Conservation (phyloP, 2,797 vertebrate genomes). For the Phylloscopus collybita region DNA sequence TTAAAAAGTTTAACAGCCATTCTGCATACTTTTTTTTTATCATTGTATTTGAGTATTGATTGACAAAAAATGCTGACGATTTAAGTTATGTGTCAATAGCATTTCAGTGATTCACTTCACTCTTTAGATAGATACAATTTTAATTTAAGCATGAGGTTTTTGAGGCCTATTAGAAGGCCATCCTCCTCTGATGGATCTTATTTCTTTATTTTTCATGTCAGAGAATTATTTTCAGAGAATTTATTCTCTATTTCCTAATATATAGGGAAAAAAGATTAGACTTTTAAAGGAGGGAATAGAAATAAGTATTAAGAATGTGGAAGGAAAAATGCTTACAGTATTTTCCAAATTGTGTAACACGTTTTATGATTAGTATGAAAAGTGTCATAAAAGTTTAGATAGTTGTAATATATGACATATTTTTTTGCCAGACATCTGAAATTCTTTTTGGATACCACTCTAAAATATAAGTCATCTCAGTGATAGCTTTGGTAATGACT, state of each 20-base stretch:
- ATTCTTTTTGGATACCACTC: slow-evolving; percentile 13
- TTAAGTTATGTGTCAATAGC: neutral
- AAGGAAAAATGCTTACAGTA: neutral
- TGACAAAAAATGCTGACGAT: neutral
- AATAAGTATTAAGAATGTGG: neutral
- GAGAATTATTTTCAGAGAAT: neutral
- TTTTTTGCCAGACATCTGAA: slow-evolving; percentile 29
- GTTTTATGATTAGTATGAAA: neutral
- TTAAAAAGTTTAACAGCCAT: neutral
- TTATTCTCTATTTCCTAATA: neutral
- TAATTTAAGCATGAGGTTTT: neutral
- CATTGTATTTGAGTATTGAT: neutral
- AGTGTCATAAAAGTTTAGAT: neutral
- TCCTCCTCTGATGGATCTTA: neutral
- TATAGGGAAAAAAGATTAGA: neutral
- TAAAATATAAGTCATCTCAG: neutral
- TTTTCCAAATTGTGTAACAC: neutral
- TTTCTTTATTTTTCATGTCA: neutral
- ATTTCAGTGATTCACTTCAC: neutral
- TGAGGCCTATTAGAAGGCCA: neutral
- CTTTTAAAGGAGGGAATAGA: neutral
- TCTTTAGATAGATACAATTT: neutral
- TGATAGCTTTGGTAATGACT: neutral
- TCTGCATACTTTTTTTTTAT: neutral
- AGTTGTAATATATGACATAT: slow-evolving; percentile 18